A percentile compares a stretch with the other conserved stretches of the same genome.
Evolutionary conservation across 2,888 invertebrate species (phyloP).

Genomic region (Ditylenchus weischeri): DNA sequence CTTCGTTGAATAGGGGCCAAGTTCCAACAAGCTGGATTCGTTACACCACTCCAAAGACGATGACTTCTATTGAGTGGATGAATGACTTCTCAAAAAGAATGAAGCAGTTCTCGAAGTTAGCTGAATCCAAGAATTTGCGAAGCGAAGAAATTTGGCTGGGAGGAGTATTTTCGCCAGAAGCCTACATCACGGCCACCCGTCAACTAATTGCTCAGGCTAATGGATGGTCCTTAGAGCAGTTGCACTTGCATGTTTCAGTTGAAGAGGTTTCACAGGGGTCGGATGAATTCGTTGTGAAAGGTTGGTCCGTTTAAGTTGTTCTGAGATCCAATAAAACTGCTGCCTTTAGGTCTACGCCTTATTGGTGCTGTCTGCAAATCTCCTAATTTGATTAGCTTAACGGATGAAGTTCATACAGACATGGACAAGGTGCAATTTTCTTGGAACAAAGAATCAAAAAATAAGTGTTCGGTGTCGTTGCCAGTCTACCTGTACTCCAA

Average conservation of each 20-base stretch:
- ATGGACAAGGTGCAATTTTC: conserved; percentile 81
- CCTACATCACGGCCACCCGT: conserved; percentile 95
- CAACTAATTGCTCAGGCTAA: conserved; percentile 88
- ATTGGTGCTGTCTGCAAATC: conserved; percentile 92
- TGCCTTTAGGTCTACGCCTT: conserved; percentile 75
- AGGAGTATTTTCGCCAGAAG: conserved; percentile 94
- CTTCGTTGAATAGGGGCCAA: conserved; percentile 80
- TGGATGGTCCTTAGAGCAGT: conserved; percentile 85
- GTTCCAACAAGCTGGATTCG: conserved; percentile 87
- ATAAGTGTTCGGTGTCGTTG: conserved; percentile 69
- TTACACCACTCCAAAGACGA: conserved; percentile 88
- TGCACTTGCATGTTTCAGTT: conserved; percentile 70
- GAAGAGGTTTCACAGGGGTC: conserved; percentile 55
- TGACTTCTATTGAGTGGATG: conserved; percentile 93
- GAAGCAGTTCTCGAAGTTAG: conserved; percentile 82
- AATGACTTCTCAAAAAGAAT: conserved; percentile 92
- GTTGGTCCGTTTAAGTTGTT: conserved; percentile 43
- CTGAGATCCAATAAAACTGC: background rate
- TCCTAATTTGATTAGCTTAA: conserved; percentile 78
- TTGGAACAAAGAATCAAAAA: conserved; percentile 70
- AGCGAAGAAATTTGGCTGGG: conserved; percentile 91
- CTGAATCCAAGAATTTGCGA: conserved; percentile 62
- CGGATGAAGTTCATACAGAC: conserved; percentile 91
- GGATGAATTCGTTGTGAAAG: conserved; percentile 64
- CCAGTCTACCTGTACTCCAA: conserved; percentile 97